Conservation (phyloP, 1,140 invertebrate species). For the Caerostris darwini region DNA sequence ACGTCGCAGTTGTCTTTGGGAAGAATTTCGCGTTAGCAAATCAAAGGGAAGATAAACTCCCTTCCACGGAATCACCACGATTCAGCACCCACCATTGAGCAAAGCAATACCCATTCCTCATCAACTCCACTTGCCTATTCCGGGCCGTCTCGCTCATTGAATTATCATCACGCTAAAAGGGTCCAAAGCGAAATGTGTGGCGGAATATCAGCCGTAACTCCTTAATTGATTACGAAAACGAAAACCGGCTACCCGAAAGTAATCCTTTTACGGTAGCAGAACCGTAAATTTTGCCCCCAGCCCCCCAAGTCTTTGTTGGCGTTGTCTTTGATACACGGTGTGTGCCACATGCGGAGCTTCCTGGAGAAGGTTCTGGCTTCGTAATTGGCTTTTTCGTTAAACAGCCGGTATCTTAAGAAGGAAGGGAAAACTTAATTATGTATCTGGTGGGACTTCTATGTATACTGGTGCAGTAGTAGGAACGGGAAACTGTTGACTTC, state of each 20-base stretch:
- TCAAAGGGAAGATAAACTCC: constrained; percentile 38
- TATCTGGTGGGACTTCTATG: constrained; percentile 1
- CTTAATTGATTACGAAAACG: constrained; percentile 72
- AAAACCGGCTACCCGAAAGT: constrained; percentile 45
- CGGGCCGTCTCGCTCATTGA: constrained; percentile 14
- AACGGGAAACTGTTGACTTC: background rate
- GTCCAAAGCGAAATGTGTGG: constrained; percentile 37
- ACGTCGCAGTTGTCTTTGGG: constrained; percentile 4
- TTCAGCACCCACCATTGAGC: constrained; percentile 21
- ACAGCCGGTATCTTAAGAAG: constrained; percentile 14
- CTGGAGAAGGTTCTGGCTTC: background rate
- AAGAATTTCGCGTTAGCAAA: constrained; percentile 35
- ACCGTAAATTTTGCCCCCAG: constrained; percentile 55
- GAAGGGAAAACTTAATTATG: constrained; percentile 53
- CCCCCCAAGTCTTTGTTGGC: background rate
- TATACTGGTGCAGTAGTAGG: background rate
- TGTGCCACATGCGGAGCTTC: too few relatives aligned
- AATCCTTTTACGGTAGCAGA: constrained; percentile 62
- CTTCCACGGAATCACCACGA: background rate
- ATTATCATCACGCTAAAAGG: constrained; percentile 49
- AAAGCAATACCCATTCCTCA: background rate
- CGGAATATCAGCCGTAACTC: constrained; percentile 51
- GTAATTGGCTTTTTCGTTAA: constrained; percentile 73
- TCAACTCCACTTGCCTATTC: constrained; percentile 12
- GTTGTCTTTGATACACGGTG: constrained; percentile 12